Base-by-base conservation (phyloP, 1,140 invertebrate species). In the Zaprionus africanus region DNA sequence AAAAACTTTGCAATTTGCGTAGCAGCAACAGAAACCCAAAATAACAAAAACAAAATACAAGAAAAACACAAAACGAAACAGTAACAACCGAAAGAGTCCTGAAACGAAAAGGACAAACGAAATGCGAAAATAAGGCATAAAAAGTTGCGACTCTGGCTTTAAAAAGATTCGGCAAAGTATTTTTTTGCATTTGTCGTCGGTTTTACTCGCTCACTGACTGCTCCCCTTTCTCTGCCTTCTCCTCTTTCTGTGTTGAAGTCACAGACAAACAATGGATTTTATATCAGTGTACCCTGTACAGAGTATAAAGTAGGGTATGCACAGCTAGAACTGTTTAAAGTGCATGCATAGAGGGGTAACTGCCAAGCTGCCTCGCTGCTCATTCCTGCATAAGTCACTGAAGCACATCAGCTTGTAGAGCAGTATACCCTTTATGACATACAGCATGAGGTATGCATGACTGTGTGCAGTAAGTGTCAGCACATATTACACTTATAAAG, bases 1-100 rank as follows among this genome's bases (percentile, higher is more conserved):
- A 56, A 76, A 46, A 79, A 79, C 78, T 79, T 79, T 79, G 63
- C 68, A 77, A 72, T 79, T 79, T 79, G 61, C 49, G 61, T 17
- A 68, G 53, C 57, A 28, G 36, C 34, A 69, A 22, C 51, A 64
- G 31, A 67, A 6, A 51, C 49, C n/a, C 51, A 63, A 26, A 72
- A 66, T 5, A 56, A 56, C 34, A 34, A 78, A 63, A 17, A 59
- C 31, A 13, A 57, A 56, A 31, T 60, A 67, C 26, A 58, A 34
- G 31, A 36, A 36, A 58, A 36, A 58, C 46, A 51, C 17, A n/a
- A 51, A 51, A 19, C 22, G 22, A 24, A 51, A 51, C 51, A 73
- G 54, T 1, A 60, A 49, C 4, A 56, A 62, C 36, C 60, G 56
- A 19, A 46, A 38, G 36, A 38, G 13, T 5, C 41, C 6, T n/a